phyloP scores from a whole-genome alignment of 2,797 vertebrate genomes.

The Macropus fuliginosus region DNA sequence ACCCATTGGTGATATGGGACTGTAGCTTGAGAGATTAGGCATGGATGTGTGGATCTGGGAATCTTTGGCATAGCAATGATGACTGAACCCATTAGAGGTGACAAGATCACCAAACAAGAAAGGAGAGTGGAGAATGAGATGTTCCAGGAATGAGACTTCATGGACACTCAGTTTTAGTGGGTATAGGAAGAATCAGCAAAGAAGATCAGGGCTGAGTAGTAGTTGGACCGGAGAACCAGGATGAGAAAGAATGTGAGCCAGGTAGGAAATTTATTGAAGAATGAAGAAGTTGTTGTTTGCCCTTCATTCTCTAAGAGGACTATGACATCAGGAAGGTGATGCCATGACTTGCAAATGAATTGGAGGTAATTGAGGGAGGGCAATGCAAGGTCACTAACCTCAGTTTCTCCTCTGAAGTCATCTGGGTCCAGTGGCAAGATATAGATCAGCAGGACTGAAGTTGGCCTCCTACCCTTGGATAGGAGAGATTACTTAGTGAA shows the following conservation, averaged over 20 bases:
- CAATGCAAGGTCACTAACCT: too few relatives aligned
- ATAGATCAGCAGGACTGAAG: too few relatives aligned
- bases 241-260: not conserved
- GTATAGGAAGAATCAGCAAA: not conserved
- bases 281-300: not conserved
- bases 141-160: not conserved
- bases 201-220: not conserved
- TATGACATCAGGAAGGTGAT: too few relatives aligned
- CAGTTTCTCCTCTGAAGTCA: too few relatives aligned
- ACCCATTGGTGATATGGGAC: not conserved
- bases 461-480: not conserved
- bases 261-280: not conserved
- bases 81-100: not conserved
- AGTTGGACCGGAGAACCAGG: not conserved
- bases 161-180: not conserved
- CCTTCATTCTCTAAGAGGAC: too few relatives aligned
- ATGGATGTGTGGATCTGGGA: not conserved
- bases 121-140: not conserved
- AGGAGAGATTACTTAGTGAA: not conserved
- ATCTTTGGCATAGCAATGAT: not conserved
- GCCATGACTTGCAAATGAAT: too few relatives aligned
- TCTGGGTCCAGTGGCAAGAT: too few relatives aligned
- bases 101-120: not conserved
- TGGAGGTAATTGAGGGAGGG: too few relatives aligned
- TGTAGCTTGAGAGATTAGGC: not conserved